Evolutionary conservation across 53 echinoderm and acorn worm genomes (phyloP), one percentile per base, ranked within the genome.

Genomic region (Paracentrotus lividus): DNA sequence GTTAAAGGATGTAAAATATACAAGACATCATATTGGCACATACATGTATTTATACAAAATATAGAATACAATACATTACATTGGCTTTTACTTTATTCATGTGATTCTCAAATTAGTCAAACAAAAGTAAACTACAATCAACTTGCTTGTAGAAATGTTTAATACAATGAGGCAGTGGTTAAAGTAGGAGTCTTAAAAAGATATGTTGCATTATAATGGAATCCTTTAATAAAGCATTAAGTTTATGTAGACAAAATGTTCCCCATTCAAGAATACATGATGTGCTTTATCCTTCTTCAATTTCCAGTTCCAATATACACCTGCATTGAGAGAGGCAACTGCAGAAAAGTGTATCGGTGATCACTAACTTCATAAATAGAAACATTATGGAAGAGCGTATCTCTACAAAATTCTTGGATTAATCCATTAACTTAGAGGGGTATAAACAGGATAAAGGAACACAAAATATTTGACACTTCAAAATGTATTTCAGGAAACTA

Each of bases 401-500:
- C 51, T 8, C 12, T 8, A 51, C 12, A 12, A 51, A 51, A 8
- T 51, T 51, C 51, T 51, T 51, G 51, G 12, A 8, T 51, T 12
- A 51, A 8, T 51, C 12, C 51, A 51, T 51, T 6, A 51, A 12
- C 57, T 38, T 20, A 72, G 36, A 36, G n/a, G n/a, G n/a, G n/a
- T n/a, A n/a, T n/a, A n/a, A n/a, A 10, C 40, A 20, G 36, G 5
- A 9, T 47, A 81, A 44, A 40, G 21, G 44, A 15, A 4, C 12
- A 81, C 16, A 81, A 44, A 44, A 81, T 81, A 36, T 72, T 72
- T 36, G 72, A 72, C 72, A 72, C 72, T 38, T 66, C 18, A 38
- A 69, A 34, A 69, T n/a, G n/a, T 78, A 81, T 81, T 81, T 81
- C 81, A 81, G 81, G 81, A 81, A 23, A 81, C 44, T 81, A 45